phyloP scores from a whole-genome alignment of 2,113 vertebrate species.

The Todiramphus saurophagus region DNA sequence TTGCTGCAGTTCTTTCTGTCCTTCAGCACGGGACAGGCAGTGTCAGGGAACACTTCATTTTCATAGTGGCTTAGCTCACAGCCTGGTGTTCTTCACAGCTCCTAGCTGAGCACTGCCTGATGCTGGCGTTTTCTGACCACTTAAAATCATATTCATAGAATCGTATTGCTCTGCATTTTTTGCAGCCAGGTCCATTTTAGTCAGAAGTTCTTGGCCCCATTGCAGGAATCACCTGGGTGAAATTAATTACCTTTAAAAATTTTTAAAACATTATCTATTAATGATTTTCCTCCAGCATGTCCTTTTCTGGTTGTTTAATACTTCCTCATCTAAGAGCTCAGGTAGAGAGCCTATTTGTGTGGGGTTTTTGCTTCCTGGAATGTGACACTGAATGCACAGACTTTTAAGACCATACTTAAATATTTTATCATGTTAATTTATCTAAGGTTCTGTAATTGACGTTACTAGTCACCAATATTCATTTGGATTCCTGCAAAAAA shows the following conservation, averaged over 20 bases:
- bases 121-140: background rate
- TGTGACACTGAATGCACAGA: background rate
- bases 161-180: no score
- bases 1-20: background rate
- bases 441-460: background rate
- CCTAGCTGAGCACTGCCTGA: background rate
- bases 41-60: background rate
- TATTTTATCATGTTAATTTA: slow-evolving; percentile 1
- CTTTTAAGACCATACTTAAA: background rate
- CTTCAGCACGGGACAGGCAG: background rate
- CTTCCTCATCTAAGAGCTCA: background rate
- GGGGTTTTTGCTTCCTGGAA: background rate
- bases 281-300: background rate
- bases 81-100: background rate
- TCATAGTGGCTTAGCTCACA: background rate
- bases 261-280: background rate
- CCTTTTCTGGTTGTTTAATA: background rate
- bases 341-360: background rate
- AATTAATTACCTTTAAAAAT: background rate
- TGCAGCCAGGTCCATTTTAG: background rate
- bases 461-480: slow-evolving; percentile 1
- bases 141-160: background rate
- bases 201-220: background rate
- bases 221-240: background rate
- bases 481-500: slow-evolving; percentile 12